Conservation (phyloP, 2,113 vertebrate species). For the Melospiza melodia region DNA sequence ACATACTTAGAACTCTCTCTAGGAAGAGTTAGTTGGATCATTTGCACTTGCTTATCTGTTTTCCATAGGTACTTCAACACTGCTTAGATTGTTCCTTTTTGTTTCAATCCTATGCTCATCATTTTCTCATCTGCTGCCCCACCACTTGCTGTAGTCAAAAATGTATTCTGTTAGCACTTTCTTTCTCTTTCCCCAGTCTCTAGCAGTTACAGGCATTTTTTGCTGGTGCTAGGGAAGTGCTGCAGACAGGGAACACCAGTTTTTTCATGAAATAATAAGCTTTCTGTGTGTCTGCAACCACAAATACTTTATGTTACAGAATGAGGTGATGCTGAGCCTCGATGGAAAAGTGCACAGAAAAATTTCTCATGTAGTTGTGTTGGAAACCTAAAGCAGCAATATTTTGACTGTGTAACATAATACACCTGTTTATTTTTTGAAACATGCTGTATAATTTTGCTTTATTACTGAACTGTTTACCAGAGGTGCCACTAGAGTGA, state of each 20-base stretch:
- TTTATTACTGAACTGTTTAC: background rate
- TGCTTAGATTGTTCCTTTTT: background rate
- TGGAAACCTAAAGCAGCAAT: background rate
- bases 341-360: background rate
- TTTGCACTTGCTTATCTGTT: background rate
- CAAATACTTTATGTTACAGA: background rate
- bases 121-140: background rate
- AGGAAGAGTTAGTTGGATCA: background rate
- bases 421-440: background rate
- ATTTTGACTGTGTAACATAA: background rate
- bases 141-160: background rate
- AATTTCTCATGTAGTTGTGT: background rate
- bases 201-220: background rate
- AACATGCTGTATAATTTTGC: background rate
- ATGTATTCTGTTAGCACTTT: background rate
- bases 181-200: background rate
- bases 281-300: background rate
- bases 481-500: background rate
- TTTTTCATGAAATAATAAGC: background rate
- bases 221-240: background rate
- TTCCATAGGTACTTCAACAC: background rate
- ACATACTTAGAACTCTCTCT: background rate
- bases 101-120: background rate
- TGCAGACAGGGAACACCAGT: rapidly evolving
- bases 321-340: background rate